phyloP scores from a whole-genome alignment of 2,888 invertebrate species.

The Himalopsyche japonica region DNA sequence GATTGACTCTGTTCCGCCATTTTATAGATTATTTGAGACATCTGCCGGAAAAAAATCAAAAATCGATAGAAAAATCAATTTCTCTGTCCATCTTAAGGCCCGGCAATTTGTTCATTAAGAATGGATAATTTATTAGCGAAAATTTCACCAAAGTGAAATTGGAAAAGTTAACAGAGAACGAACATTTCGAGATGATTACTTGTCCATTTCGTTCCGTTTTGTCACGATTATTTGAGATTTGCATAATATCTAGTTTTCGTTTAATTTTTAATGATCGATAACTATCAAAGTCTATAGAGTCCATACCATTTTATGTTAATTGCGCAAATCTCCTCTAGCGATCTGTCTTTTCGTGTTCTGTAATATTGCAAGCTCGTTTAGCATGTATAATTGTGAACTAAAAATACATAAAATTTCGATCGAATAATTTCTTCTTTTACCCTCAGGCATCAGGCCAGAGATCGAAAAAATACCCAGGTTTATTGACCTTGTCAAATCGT shows the following conservation, averaged over 20 bases:
- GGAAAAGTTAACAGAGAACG: neutral
- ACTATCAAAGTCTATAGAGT: neutral
- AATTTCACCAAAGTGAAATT: slow-evolving; percentile 14
- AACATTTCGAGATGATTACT: neutral
- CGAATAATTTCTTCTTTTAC: too few species aligned
- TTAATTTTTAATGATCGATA: slow-evolving; percentile 23
- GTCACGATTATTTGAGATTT: slow-evolving; percentile 29
- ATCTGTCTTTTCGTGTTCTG: neutral
- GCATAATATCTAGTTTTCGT: slow-evolving; percentile 35
- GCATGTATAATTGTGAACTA: neutral
- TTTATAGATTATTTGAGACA: too few species aligned
- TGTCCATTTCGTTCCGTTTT: neutral
- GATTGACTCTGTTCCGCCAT: too few species aligned
- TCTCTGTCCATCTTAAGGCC: too few species aligned
- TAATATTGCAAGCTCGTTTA: neutral
- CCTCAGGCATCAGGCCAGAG: too few species aligned
- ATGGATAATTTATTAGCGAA: neutral
- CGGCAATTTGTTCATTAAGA: too few species aligned
- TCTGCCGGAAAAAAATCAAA: too few species aligned
- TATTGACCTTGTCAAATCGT: too few species aligned
- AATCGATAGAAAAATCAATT: too few species aligned
- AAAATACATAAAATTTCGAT: neutral
- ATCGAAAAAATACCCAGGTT: too few species aligned
- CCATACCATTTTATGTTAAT: slow-evolving; percentile 5
- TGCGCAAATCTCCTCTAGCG: neutral